These are phyloP conservation scores for Aradophagus sp. DNA, from an alignment of 1,140 invertebrate species.

Conservation along the genomic window DNA sequence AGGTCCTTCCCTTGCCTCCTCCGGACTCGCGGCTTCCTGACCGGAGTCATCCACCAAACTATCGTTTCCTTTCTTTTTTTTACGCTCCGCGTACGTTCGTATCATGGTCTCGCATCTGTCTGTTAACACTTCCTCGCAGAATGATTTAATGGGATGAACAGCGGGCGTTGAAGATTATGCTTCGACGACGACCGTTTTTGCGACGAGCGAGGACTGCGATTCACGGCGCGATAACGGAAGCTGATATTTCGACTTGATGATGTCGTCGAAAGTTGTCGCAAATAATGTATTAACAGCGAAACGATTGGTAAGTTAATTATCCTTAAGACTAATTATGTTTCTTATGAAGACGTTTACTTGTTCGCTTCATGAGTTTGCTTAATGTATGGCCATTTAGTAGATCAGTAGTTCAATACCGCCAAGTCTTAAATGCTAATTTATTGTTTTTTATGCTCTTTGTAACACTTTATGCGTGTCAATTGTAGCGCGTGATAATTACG, in stretches of 20 bases:
- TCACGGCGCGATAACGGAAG: no score
- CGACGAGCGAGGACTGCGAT: neutral
- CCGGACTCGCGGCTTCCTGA: slow-evolving; percentile 41
- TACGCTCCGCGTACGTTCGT: slow-evolving; percentile 30
- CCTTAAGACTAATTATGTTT: slow-evolving; percentile 4
- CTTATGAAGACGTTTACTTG: no score
- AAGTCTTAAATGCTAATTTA: no score
- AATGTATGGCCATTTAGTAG: slow-evolving; percentile 6
- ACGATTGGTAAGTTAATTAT: neutral
- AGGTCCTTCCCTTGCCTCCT: slow-evolving; percentile 56
- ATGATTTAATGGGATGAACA: slow-evolving; percentile 10
- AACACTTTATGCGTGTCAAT: no score
- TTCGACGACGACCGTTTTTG: no score
- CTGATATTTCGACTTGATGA: no score
- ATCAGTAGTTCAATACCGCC: slow-evolving; percentile 22
- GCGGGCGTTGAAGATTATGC: no score
- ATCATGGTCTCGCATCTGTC: slow-evolving; percentile 39
- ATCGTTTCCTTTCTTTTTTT: slow-evolving; percentile 46
- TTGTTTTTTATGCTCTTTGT: no score
- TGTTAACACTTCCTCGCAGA: slow-evolving; percentile 11
- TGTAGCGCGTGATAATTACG: no score
- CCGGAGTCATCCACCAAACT: slow-evolving; percentile 49
- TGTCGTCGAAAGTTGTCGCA: no score
- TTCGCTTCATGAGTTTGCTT: neutral
- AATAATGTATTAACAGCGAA: no score